Evolutionary conservation across 2,113 vertebrate species (phyloP), one percentile per base, ranked within the genome.

Genomic region (Hemiprocne comata): DNA sequence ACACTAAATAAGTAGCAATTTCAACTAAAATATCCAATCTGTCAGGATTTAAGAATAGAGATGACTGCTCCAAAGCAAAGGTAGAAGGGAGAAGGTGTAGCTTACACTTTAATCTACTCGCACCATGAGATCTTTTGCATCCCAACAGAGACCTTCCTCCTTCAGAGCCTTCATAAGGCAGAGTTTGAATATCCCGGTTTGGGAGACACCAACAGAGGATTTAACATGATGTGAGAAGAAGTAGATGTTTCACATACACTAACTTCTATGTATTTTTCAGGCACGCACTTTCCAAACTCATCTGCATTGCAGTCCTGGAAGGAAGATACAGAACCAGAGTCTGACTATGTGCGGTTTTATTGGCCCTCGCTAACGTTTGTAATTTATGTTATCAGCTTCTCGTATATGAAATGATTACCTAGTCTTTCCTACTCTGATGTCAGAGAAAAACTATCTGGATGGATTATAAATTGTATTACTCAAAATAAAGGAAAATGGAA

Each of bases 131-230:
- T 55, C 10, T 75, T 81, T 44, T 48, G 16, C 7, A 65, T 23
- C 24, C 8, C 17, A 75, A 50, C 10, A 61, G 9, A 71, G 33
- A 65, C 9, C 3, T 20, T 64, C 13, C 9, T 54, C 31, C 51
- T 91, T 50, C 5, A 1, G 28, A 83, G 24, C 17, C 36, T 34
- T 75, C 9, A 10, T 13, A 44, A 72, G 55, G 40, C 2, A 8
- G 33, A 44, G 29, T n/a, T 26, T 18, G 19, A 74, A 54, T 0
- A 0, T n/a, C 17, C 6, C 0, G 0, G 6, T 33, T 24, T 64
- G 72, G 18, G 20, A 89, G 6, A 73, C 28, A 61, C 7, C 10
- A 51, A 18, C 9, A 58, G n/a, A 54, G 31, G 24, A n/a, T 65
- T 72, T 72, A 40, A 55, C 0, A 1, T 3, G 5, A 31, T 13